phyloP scores from a whole-genome alignment of 2,113 vertebrate genomes.

The Indicator indicator region DNA sequence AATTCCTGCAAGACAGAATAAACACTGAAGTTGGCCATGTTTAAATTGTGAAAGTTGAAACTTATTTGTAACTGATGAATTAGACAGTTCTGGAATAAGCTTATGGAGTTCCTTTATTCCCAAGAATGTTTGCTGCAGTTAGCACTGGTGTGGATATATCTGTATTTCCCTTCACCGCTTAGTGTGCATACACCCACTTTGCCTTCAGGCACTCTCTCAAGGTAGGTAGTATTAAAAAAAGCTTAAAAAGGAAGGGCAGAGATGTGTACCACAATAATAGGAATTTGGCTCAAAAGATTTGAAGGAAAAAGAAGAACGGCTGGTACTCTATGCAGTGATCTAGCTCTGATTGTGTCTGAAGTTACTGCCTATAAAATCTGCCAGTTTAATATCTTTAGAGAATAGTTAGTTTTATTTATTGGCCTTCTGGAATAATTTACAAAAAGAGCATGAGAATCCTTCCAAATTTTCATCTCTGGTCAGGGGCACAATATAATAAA shows the following conservation, averaged over 20 bases:
- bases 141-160: no score
- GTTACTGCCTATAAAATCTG: background rate
- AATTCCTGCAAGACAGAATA: background rate
- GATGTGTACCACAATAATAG: background rate
- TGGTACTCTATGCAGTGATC: background rate
- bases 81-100: background rate
- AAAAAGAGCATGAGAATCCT: background rate
- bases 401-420: slow-evolving; percentile 10
- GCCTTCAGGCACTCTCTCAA: background rate
- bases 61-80: background rate
- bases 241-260: background rate
- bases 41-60: background rate
- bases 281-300: background rate
- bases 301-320: background rate
- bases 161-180: background rate
- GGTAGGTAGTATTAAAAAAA: background rate
- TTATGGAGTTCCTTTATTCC: background rate
- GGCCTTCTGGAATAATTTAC: background rate
- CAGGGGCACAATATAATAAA: background rate
- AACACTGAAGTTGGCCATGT: accelerated
- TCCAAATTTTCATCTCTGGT: background rate
- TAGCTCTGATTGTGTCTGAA: background rate
- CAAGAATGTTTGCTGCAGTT: background rate
- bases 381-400: background rate
- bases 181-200: background rate